phyloP scores from a whole-genome alignment of 2,797 vertebrate species.

The Sebastes minor region DNA sequence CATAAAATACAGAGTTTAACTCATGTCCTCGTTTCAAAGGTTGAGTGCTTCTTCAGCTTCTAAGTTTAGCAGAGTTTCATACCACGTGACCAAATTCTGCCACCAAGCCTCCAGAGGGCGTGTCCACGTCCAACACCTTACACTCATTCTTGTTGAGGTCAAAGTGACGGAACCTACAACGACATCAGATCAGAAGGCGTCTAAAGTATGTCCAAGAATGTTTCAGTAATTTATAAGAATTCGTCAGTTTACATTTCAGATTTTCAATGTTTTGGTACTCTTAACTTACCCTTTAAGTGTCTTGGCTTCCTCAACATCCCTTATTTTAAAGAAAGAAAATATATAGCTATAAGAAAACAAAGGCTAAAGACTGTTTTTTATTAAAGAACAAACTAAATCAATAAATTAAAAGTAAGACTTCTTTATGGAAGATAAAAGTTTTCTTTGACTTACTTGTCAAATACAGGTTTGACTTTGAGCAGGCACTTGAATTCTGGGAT shows the following conservation, averaged over 20 bases:
- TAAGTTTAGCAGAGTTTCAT: constrained; percentile 8
- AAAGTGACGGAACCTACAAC: constrained; percentile 87
- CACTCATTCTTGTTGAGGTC: constrained; percentile 84
- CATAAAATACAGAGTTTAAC: neutral
- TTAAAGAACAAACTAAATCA: neutral
- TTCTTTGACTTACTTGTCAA: constrained; percentile 90
- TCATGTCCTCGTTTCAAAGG: neutral
- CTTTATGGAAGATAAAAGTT: neutral
- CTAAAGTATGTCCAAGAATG: neutral
- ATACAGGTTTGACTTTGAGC: constrained; percentile 89
- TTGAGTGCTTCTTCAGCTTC: neutral
- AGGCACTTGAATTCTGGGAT: constrained; percentile 88
- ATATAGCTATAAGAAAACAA: neutral
- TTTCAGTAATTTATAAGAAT: neutral
- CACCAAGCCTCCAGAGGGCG: constrained; percentile 86
- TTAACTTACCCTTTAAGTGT: constrained; percentile 86
- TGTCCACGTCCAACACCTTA: constrained; percentile 91
- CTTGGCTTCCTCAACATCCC: constrained; percentile 87
- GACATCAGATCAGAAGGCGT: neutral
- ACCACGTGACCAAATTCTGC: constrained; percentile 89
- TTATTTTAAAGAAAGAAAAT: constrained; percentile 53
- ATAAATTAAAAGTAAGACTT: neutral
- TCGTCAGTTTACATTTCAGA: neutral
- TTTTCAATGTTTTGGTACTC: accelerated
- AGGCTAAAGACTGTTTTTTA: neutral